These are phyloP conservation scores for Eilema sororculum DNA, from an alignment of 2,888 invertebrate species.

Conservation along the genomic window DNA sequence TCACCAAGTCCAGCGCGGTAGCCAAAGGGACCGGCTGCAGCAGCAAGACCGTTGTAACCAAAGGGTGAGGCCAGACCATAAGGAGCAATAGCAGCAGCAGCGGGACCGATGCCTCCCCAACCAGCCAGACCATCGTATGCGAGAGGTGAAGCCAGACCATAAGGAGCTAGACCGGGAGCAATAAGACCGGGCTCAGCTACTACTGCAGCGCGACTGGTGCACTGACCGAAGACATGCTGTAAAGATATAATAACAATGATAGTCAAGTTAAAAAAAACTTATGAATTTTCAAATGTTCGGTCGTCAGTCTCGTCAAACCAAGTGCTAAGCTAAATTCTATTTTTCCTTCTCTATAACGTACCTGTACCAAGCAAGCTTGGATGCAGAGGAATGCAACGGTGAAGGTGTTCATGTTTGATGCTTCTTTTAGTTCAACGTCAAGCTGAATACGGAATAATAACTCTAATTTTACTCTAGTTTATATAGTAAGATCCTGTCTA, in stretches of 20 bases:
- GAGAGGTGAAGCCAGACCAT: slow-evolving; percentile 1
- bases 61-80: slow-evolving; percentile 6
- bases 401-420: no score
- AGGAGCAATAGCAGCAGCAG: slow-evolving; percentile 3
- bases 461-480: no score
- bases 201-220: slow-evolving; percentile 28
- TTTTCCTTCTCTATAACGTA: slow-evolving; percentile 24
- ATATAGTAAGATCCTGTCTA: no score
- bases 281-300: slow-evolving; percentile 37
- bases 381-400: slow-evolving; percentile 53
- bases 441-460: no score
- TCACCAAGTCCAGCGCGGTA: background rate
- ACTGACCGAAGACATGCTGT: slow-evolving; percentile 20
- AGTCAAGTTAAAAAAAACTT: slow-evolving; percentile 48
- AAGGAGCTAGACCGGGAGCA: slow-evolving; percentile 2
- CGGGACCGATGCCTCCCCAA: background rate
- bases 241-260: slow-evolving; percentile 34
- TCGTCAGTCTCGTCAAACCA: no score
- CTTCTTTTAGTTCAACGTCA: no score
- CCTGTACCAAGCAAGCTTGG: no score
- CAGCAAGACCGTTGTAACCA: slow-evolving; percentile 4
- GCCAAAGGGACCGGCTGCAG: background rate
- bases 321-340: background rate
- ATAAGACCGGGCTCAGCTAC: background rate
- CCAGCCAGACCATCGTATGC: slow-evolving; percentile 9